Base-by-base conservation (phyloP, 2,797 vertebrate species). In the Leptodactylus fallax region DNA sequence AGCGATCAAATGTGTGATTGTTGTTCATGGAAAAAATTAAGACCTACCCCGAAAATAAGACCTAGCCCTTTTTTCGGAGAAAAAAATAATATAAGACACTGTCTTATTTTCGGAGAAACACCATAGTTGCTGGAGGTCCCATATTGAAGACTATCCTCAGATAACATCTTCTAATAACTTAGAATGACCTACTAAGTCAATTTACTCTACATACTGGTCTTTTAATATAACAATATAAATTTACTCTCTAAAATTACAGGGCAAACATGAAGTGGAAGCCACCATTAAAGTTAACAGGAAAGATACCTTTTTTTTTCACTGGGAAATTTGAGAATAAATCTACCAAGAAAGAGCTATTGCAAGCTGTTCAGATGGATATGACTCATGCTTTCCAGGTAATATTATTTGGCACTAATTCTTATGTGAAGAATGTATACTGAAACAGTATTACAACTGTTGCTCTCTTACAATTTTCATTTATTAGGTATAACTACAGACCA, bases 311-410 rank as follows among this genome's bases (percentile, higher is more conserved):
- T 91, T n/a, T 87, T 21, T 90, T 97, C 55, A 91, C 93, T n/a
- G 95, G 95, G 69, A 92, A 91, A 49, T 87, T 96, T 76, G 92
- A 92, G 49, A 93, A 95, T 85, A 91, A 91, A 89, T 92, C 91
- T 45, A 90, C 55, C 67, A 90, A 56, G 6, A 56, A 77, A 72
- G 91, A 93, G 51, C 92, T 93, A 90, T 87, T 74, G 45, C 90
- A 95, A 51, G 88, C 93, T 81, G 56, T 96, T 56, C 94, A 92
- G 85, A 89, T 95, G 91, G 95, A 95, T 85, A 47, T 95, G 86
- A 92, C 91, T 60, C 96, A 96, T 71, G 93, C 94, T 11, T 95
- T 97, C 10, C 94, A 96, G 96, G 96, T 97, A 94, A 60, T 69
- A 21, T 23, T n/a, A 13, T n/a, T 81, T 83, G 71, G 58, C 27